phyloP scores from a whole-genome alignment of 2,797 vertebrate species.

The Microchirus variegatus region DNA sequence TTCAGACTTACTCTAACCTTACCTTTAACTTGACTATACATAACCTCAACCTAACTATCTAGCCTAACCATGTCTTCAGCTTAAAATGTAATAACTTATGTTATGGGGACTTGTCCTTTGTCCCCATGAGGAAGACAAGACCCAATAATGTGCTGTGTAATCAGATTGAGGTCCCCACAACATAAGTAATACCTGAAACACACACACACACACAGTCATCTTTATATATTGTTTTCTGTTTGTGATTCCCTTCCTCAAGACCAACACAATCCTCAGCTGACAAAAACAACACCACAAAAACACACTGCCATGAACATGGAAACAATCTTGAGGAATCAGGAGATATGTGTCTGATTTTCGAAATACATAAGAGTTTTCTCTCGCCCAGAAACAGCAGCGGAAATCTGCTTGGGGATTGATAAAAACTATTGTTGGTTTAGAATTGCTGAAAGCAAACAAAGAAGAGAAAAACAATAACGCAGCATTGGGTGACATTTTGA shows the following conservation, averaged over 20 bases:
- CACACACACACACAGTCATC: constrained; percentile 13
- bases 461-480: constrained; percentile 8
- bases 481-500: constrained; percentile 60
- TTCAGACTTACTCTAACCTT: too few species aligned
- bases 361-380: constrained; percentile 68
- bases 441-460: constrained; percentile 56
- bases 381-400: constrained; percentile 38
- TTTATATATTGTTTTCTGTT: constrained; percentile 49
- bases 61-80: too few species aligned
- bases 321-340: constrained; percentile 76
- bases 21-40: too few species aligned
- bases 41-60: too few species aligned
- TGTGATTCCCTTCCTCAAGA: constrained; percentile 54
- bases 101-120: too few species aligned
- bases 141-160: too few species aligned
- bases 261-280: constrained; percentile 47
- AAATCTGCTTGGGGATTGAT: constrained; percentile 38
- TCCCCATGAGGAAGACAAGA: too few species aligned
- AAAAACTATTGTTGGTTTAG: constrained; percentile 61
- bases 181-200: background rate
- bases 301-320: constrained; percentile 58
- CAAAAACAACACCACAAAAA: constrained; percentile 21
- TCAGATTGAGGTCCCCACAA: too few species aligned
- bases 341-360: constrained; percentile 66
- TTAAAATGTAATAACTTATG: too few species aligned